Conservation (phyloP, 64 coral and sea anemone species). For the Montipora efflorescens region DNA sequence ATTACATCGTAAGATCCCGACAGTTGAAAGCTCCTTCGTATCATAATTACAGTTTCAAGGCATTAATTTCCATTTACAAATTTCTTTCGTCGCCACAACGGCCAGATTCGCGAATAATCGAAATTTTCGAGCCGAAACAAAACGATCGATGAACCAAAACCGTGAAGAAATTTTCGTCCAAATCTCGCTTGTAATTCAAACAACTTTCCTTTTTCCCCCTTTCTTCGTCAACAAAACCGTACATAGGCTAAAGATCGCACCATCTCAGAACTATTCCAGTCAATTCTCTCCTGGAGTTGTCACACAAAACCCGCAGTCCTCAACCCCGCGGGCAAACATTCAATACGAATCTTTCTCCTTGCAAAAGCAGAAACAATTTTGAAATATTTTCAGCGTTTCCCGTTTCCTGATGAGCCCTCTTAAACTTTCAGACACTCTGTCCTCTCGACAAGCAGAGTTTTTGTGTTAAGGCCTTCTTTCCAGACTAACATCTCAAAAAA, state of each 20-base stretch:
- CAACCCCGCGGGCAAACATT: neutral
- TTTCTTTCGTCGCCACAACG: neutral
- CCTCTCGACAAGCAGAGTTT: neutral
- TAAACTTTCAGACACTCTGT: neutral
- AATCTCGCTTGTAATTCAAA: neutral
- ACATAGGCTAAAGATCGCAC: neutral
- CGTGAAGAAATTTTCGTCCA: neutral
- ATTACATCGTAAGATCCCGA: constrained; percentile 99
- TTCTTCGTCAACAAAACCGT: neutral
- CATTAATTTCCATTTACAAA: neutral
- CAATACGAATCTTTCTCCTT: neutral
- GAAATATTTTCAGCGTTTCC: neutral
- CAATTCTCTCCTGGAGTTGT: neutral
- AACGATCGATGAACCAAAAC: neutral
- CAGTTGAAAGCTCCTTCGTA: constrained; percentile 97
- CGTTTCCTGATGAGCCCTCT: neutral
- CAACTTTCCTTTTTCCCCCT: neutral
- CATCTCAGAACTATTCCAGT: neutral
- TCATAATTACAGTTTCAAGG: constrained; percentile 65
- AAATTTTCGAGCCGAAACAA: neutral
- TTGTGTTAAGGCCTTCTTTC: neutral
- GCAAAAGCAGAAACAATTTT: neutral
- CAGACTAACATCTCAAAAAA: neutral
- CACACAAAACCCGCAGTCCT: neutral
- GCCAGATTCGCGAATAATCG: neutral